Base-by-base conservation (phyloP, 2,797 vertebrate species). In the Nannoperca australis region DNA sequence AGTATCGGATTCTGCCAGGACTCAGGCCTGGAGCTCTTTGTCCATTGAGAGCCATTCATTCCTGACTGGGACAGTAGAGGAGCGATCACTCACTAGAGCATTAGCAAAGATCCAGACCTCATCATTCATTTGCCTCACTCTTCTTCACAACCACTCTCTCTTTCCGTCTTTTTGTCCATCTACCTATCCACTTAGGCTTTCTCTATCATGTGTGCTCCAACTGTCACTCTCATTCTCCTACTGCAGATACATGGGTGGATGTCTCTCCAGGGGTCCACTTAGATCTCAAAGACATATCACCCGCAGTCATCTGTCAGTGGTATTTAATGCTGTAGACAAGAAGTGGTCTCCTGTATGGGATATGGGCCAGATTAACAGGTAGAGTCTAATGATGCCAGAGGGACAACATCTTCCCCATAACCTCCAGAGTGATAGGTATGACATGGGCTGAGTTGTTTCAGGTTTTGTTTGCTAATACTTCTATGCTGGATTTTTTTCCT, bases 31-130 rank as follows among this genome's bases (percentile, higher is more conserved):
- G 60, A 84, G 71, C 55, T 74, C 66, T 79, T 44, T 20, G 82
- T 82, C 91, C 79, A 40, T 6, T 34, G 89, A 89, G 91, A 81
- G 84, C 72, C 68, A 89, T 93, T 84, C 80, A 85, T 91, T 58
- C 67, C 78, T 73, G 71, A 76, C 85, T 47, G 58, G 74, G 85
- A 85, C 73, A 82, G 84, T 55, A 38, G 77, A 78, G 73, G 77
- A 83, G 79, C 32, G 9, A 85, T 89, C 79, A 65, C 77, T 91
- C 86, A 85, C 68, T 67, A 73, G 70, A 86, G 86, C 86, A 81
- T 91, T 89, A 90, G 84, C 51, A 62, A 79, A 85, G 83, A 87
- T 73, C 80, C 84, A 92, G 84, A 85, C 62, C 76, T 76, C 81
- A 85, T 90, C 81, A 86, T 65, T 90, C 73, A 87, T 78, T 75